These are phyloP conservation scores for Sebastes matsubarae DNA, from an alignment of 2,797 vertebrate genomes.

Conservation along the genomic window DNA sequence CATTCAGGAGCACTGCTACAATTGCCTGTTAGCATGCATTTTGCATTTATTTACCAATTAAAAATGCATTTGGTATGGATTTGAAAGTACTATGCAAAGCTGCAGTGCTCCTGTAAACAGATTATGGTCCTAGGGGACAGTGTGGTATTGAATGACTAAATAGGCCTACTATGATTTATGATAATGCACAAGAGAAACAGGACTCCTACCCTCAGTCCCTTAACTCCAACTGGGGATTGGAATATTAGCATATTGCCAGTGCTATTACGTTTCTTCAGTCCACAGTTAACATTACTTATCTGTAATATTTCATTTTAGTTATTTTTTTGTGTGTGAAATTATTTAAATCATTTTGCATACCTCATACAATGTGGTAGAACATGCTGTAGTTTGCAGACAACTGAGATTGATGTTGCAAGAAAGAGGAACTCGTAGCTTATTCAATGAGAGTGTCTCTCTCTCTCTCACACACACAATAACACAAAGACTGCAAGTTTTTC, in stretches of 20 bases:
- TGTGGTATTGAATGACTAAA: slow-evolving; percentile 85
- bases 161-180: slow-evolving; percentile 86
- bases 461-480: background rate
- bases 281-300: slow-evolving; percentile 35
- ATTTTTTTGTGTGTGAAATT: slow-evolving; percentile 15
- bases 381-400: background rate
- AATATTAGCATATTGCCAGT: slow-evolving; percentile 62
- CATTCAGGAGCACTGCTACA: slow-evolving; percentile 78
- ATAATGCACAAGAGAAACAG: slow-evolving; percentile 81
- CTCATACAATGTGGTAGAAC: background rate
- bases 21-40: slow-evolving; percentile 81
- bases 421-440: background rate
- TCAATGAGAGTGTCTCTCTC: background rate
- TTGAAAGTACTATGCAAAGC: slow-evolving; percentile 83
- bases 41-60: slow-evolving; percentile 86
- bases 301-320: slow-evolving; percentile 28
- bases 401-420: slow-evolving; percentile 7
- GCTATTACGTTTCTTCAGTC: slow-evolving; percentile 50
- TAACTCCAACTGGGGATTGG: slow-evolving; percentile 68
- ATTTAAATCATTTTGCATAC: slow-evolving; percentile 19
- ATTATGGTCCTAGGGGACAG: slow-evolving; percentile 82
- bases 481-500: slow-evolving; percentile 38
- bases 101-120: slow-evolving; percentile 82
- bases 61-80: slow-evolving; percentile 87
- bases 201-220: slow-evolving; percentile 65